These are phyloP conservation scores for Dolichotis patagonum DNA, from an alignment of 2,113 vertebrate species.

Conservation along the genomic window DNA sequence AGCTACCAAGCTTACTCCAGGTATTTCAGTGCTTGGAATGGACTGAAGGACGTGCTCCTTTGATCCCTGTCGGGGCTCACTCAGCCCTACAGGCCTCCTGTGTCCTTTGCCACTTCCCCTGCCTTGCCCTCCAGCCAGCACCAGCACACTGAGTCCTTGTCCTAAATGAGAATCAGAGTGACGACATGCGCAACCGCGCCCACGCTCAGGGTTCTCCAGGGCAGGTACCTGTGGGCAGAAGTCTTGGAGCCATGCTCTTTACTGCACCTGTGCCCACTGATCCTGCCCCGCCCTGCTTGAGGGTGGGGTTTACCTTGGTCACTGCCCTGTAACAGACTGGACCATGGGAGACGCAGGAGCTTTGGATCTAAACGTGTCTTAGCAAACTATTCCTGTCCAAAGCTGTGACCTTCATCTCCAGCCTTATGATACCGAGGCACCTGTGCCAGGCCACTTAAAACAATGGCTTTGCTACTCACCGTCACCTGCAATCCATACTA, in stretches of 20 bases:
- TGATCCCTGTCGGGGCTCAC: neutral
- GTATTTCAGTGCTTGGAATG: fast-evolving
- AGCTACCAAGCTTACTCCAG: fast-evolving
- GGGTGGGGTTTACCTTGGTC: neutral
- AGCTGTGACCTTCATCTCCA: neutral
- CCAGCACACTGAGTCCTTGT: fast-evolving
- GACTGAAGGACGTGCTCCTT: fast-evolving
- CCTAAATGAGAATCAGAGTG: neutral
- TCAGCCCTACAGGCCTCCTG: fast-evolving
- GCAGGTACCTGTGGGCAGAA: neutral
- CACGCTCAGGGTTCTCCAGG: neutral
- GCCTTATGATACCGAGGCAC: neutral
- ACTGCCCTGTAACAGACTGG: neutral
- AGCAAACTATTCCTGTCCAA: too few species aligned
- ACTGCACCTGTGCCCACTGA: too few species aligned
- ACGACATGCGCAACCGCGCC: neutral
- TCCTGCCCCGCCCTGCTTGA: neutral
- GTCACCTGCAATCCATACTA: neutral
- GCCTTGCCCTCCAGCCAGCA: too few species aligned
- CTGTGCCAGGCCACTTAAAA: neutral
- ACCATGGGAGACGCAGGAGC: too few species aligned
- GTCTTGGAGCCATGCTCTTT: neutral
- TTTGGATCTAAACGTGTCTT: neutral
- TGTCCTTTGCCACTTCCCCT: fast-evolving
- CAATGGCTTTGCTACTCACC: neutral